Evolutionary conservation across 1,140 invertebrate species (phyloP).

Genomic region (Drosophila neocordata): DNA sequence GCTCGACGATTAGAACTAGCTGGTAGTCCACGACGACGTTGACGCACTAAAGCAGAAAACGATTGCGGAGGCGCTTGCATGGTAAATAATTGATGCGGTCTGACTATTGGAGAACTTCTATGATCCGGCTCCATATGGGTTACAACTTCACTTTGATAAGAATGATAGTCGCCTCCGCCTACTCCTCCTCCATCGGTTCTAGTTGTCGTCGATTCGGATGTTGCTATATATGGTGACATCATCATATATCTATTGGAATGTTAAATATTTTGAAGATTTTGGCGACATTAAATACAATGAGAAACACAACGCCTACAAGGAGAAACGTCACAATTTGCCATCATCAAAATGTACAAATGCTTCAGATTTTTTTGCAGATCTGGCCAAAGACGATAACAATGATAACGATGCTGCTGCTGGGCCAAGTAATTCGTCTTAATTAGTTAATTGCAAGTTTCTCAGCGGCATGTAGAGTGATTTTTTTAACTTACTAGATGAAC

Average conservation of each 20-base stretch:
- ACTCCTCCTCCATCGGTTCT: background rate
- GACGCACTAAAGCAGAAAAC: conserved; percentile 35
- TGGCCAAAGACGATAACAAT: conserved; percentile 82
- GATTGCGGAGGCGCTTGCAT: conserved; percentile 11
- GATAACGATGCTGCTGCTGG: conserved; percentile 31
- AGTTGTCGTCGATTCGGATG: conserved; percentile 25
- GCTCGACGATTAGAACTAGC: conserved; percentile 24
- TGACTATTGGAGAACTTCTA: background rate
- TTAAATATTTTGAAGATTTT: conserved; percentile 92
- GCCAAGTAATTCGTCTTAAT: conserved; percentile 55
- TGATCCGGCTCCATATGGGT: conserved; percentile 12
- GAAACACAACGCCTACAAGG: conserved; percentile 88
- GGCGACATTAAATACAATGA: conserved; percentile 86
- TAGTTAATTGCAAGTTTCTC: background rate
- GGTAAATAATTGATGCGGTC: background rate
- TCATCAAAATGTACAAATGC: conserved; percentile 90
- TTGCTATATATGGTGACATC: conserved; percentile 38
- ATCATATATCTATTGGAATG: conserved; percentile 89
- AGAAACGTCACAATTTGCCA: conserved; percentile 89
- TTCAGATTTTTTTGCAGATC: conserved; percentile 90
- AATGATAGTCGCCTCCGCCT: conserved; percentile 15
- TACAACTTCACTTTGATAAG: background rate
- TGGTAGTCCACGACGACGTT: conserved; percentile 23
- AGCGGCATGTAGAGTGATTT: background rate
- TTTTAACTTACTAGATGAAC: background rate